These are phyloP conservation scores for Agrochola lota DNA, from an alignment of 2,888 invertebrate genomes.

Conservation along the genomic window DNA sequence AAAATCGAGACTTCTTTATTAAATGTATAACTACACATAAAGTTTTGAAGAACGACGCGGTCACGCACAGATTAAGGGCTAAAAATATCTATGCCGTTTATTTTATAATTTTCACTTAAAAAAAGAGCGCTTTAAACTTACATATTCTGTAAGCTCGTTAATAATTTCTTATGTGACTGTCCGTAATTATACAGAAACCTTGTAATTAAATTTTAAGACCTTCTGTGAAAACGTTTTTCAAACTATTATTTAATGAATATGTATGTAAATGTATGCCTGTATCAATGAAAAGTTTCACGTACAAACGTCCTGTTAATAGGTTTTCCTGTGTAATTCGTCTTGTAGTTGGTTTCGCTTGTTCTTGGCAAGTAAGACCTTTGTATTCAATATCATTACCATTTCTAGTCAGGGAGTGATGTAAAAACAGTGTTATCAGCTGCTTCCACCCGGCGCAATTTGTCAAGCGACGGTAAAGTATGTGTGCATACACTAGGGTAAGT, in stretches of 20 bases:
- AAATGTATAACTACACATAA: too few relatives aligned
- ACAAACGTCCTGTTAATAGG: neutral
- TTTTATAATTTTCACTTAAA: neutral
- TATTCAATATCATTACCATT: slow-evolving; percentile 52
- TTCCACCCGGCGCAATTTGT: slow-evolving; percentile 58
- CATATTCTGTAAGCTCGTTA: slow-evolving; percentile 11
- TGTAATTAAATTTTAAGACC: slow-evolving; percentile 27
- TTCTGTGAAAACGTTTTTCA: slow-evolving; percentile 5
- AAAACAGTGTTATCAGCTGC: slow-evolving; percentile 59
- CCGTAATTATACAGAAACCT: slow-evolving; percentile 27
- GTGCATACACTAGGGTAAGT: slow-evolving; percentile 45
- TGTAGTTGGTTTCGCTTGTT: slow-evolving; percentile 6
- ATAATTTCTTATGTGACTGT: slow-evolving; percentile 13
- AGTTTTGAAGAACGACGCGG: neutral
- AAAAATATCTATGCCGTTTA: neutral
- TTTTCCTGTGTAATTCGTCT: neutral
- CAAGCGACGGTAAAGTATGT: slow-evolving; percentile 53
- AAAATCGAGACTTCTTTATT: too few relatives aligned
- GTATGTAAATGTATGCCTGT: neutral
- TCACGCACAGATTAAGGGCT: neutral
- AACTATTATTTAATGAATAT: neutral
- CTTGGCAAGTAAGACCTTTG: slow-evolving; percentile 16
- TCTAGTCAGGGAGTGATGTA: slow-evolving; percentile 38
- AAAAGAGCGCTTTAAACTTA: neutral
- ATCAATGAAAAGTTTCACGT: neutral